A percentile compares a stretch with the other conserved stretches of the same genome.
Conservation (phyloP, 2,888 invertebrate species). For the Limenitis camilla region DNA sequence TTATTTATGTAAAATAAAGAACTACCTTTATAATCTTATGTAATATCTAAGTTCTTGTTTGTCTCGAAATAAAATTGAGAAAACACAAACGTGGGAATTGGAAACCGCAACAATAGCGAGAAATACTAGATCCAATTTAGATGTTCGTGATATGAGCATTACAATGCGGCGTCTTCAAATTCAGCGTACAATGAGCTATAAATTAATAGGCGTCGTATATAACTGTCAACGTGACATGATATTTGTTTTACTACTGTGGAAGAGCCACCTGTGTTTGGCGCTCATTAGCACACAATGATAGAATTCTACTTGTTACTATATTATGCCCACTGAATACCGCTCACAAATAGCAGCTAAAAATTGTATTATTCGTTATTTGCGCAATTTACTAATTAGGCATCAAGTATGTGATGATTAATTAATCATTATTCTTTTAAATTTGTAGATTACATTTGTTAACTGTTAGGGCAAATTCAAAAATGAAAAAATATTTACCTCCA, state of each 20-base stretch:
- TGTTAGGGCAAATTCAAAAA: too few species aligned
- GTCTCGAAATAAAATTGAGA: constrained; percentile 5
- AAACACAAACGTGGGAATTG: constrained; percentile 13
- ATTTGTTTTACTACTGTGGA: constrained; percentile 45
- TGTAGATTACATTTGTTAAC: too few species aligned
- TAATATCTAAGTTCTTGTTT: neutral
- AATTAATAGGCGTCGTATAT: constrained; percentile 38
- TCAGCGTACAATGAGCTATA: constrained; percentile 29
- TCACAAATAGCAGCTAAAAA: too few species aligned
- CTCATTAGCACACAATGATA: constrained; percentile 65
- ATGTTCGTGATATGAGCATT: constrained; percentile 16
- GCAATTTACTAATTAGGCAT: too few species aligned
- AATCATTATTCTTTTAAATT: too few species aligned
- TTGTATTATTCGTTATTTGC: too few species aligned
- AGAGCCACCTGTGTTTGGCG: constrained; percentile 48
- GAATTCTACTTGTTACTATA: constrained; percentile 6
- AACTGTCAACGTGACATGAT: constrained; percentile 46
- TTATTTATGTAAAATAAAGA: neutral
- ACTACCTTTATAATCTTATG: neutral
- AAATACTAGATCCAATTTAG: constrained; percentile 15
- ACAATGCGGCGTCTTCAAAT: constrained; percentile 18
- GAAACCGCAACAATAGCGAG: constrained; percentile 12
- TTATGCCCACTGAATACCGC: neutral
- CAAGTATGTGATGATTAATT: too few species aligned
- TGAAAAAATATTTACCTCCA: too few species aligned